A percentile compares a stretch with the other conserved stretches of the same genome.
Conservation (phyloP, 2,888 invertebrate genomes). For the Altica lythri region DNA sequence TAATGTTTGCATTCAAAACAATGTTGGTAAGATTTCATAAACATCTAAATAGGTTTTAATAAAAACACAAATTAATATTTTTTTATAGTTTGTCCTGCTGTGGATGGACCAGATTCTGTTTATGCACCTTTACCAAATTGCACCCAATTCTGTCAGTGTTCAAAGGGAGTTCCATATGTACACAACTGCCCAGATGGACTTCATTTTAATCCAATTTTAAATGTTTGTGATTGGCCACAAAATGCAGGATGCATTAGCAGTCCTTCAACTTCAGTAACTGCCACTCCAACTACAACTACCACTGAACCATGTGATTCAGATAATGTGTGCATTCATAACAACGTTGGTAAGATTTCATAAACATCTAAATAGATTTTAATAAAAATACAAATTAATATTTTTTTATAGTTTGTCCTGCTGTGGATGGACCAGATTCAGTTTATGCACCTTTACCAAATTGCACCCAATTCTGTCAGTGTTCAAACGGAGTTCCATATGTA, state of each 20-base stretch:
- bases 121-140: slow-evolving; percentile 29
- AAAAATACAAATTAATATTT: neutral
- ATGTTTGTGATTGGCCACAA: slow-evolving; percentile 27
- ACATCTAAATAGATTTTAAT: neutral
- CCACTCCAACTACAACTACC: neutral
- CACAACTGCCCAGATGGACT: slow-evolving; percentile 28
- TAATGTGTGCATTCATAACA: neutral
- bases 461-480: slow-evolving; percentile 34
- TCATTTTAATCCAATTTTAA: slow-evolving; percentile 29
- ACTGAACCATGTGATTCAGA: neutral
- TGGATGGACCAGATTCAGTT: slow-evolving; percentile 27
- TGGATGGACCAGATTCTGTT: slow-evolving; percentile 26
- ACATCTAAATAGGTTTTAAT: neutral
- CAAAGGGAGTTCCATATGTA: slow-evolving; percentile 27
- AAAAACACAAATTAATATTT: too few species aligned
- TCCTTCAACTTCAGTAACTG: neutral
- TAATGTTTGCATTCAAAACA: neutral
- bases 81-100: slow-evolving; percentile 19
- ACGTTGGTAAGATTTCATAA: neutral
- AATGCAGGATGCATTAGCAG: slow-evolving; percentile 20
- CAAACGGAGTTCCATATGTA: slow-evolving; percentile 28
- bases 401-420: slow-evolving; percentile 21
- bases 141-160: slow-evolving; percentile 32
- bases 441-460: slow-evolving; percentile 28
- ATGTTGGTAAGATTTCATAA: neutral